Evolutionary conservation across 2,888 invertebrate species (phyloP), one percentile per base, ranked within the genome.

Genomic region (Clistopyga incitator): DNA sequence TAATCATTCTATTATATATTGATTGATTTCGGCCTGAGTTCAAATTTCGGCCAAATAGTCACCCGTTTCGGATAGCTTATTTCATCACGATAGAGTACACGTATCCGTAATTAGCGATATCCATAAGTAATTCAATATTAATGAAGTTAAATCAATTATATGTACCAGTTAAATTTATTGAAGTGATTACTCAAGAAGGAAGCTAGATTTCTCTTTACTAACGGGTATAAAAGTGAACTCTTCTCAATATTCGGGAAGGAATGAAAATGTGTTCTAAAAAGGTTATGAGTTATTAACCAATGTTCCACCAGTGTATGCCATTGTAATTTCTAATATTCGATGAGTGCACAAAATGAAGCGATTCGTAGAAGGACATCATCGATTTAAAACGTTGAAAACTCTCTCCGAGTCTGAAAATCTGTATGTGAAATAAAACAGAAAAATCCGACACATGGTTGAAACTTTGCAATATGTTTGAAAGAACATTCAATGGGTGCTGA

Each of bases 121-220:
- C 6, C n/a, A 18, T 18, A 4, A 6, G 8, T 10, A 56, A 25
- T 25, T 18, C 1, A 20, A 52, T 20, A 52, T 52, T 20, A 3
- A 52, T 52, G 52, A 52, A 52, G 20, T 52, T 45, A 3, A 45
- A 45, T 45, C 3, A 45, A 52, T 52, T 52, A 52, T 8, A 20
- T 1, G 2, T 52, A 52, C 25, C 25, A 47, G 29, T 20, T 23
- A 45, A 45, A 67, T 11, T 15, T 59, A 68, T 68, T 77, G 59
- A 29, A 68, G 29, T 15, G 56, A 77, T 68, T 47, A 6, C 23
- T 71, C n/a, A 0, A 15, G 1, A 13, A 13, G 47, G 23, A 13
- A 15, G 3, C 15, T 54, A 38, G 13, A 52, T 42, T 56, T 56
- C 56, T 56, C 56, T 56, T 6, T 54, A 54, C 1, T 1, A 20